phyloP scores from a whole-genome alignment of 2,888 invertebrate species.

The Boloria selene region DNA sequence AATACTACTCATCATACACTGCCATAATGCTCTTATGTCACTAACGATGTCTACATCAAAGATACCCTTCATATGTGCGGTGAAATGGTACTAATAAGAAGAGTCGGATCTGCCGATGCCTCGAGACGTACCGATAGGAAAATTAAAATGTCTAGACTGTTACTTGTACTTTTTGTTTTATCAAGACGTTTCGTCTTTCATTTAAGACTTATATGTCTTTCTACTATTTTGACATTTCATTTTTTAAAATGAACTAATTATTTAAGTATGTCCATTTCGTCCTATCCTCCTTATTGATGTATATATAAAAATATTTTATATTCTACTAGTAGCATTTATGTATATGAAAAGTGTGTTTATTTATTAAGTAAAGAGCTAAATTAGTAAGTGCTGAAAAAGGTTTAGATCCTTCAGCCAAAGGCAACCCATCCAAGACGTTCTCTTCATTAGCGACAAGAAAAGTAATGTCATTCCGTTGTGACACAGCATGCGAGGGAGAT shows the following conservation, averaged over 20 bases:
- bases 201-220: constrained; percentile 31
- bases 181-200: constrained; percentile 47
- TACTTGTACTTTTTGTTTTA: constrained; percentile 64
- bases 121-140: constrained; percentile 72
- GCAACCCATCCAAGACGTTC: constrained; percentile 71
- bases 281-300: neutral
- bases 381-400: constrained; percentile 26
- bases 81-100: constrained; percentile 65
- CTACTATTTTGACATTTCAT: neutral
- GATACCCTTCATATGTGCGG: constrained; percentile 69
- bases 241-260: neutral
- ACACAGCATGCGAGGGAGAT: constrained; percentile 73
- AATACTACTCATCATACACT: constrained; percentile 43
- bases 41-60: constrained; percentile 76
- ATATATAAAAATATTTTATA: neutral
- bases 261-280: neutral
- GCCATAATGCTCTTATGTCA: constrained; percentile 64
- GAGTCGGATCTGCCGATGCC: constrained; percentile 69
- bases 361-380: constrained; percentile 21
- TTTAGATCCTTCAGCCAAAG: constrained; percentile 49
- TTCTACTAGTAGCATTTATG: neutral
- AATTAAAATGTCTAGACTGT: constrained; percentile 81
- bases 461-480: constrained; percentile 80
- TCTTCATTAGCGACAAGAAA: constrained; percentile 82
- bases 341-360: constrained; percentile 3